Evolutionary conservation across 2,797 vertebrate species (phyloP).

Genomic region (Trachops cirrhosus): DNA sequence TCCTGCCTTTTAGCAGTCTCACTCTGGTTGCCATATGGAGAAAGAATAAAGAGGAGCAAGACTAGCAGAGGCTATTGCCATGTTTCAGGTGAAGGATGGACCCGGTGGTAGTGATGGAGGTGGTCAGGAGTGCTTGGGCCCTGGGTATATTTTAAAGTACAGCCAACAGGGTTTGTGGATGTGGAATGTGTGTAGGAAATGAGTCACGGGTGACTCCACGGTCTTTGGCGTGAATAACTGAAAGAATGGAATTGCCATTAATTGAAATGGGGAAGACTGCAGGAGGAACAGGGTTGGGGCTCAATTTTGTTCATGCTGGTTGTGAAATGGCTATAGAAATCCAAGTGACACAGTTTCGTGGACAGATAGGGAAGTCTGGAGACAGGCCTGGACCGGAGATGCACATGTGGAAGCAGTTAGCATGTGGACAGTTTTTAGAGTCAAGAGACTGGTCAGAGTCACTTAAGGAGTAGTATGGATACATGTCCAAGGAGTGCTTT

Average conservation of each 20-base stretch:
- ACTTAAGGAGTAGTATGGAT: neutral
- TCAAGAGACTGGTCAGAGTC: neutral
- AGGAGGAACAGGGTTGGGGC: neutral
- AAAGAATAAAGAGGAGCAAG: neutral
- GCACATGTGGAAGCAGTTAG: neutral
- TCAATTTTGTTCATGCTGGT: neutral
- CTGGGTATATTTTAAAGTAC: neutral
- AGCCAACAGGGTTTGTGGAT: neutral
- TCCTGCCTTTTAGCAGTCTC: neutral
- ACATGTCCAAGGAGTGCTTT: neutral
- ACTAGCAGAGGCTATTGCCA: neutral
- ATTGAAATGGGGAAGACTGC: neutral
- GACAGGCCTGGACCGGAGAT: neutral
- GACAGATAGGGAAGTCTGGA: neutral
- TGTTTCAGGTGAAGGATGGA: neutral
- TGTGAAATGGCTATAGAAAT: neutral
- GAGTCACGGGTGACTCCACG: neutral
- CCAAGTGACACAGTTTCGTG: neutral
- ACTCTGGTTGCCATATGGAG: neutral
- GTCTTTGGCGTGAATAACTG: neutral
- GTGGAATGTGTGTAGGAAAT: neutral
- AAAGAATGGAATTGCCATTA: neutral
- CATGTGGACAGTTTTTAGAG: neutral
- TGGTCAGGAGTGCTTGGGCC: neutral
- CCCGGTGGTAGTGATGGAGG: neutral